Percentiles rank a stretch among this genome's conserved stretches.
phyloP scores from a whole-genome alignment of 2,113 vertebrate genomes.

The Paradoxurus hermaphroditus region DNA sequence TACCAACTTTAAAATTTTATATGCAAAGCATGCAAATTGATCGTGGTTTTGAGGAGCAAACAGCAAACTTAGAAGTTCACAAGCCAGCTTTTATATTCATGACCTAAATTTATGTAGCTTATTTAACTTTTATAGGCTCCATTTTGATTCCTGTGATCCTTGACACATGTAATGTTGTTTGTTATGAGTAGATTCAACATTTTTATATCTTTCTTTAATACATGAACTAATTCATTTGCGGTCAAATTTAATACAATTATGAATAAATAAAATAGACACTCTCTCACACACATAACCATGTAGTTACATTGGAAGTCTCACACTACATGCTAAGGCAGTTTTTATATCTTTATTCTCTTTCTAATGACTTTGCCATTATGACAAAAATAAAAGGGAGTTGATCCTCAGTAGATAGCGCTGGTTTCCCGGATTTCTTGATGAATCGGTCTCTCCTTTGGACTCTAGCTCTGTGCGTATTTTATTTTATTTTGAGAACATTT shows the following conservation, averaged over 20 bases:
- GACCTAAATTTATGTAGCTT: slow-evolving; percentile 29
- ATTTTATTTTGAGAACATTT: slow-evolving; percentile 1
- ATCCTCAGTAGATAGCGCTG: background rate
- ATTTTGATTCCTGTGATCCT: slow-evolving; percentile 28
- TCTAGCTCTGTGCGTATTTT: background rate
- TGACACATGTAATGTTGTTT: background rate
- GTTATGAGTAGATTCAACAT: slow-evolving; percentile 23
- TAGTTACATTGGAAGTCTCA: background rate
- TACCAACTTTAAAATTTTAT: background rate
- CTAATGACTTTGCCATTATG: background rate
- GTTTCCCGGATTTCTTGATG: background rate
- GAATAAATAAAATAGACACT: background rate
- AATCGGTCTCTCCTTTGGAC: background rate
- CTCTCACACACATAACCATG: background rate
- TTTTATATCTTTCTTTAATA: slow-evolving; percentile 13
- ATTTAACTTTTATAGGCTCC: slow-evolving; percentile 26
- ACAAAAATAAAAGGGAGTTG: background rate
- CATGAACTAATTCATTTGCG: background rate
- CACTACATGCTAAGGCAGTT: background rate
- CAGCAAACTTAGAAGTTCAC: background rate
- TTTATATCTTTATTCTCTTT: background rate
- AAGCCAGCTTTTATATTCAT: background rate
- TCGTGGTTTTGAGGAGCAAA: background rate
- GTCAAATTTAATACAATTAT: slow-evolving; percentile 4
- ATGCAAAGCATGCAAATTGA: background rate